A percentile compares a stretch with the other conserved stretches of the same genome.
Evolutionary conservation across 1,140 invertebrate genomes (phyloP).

Genomic region (Drepana arcuata): DNA sequence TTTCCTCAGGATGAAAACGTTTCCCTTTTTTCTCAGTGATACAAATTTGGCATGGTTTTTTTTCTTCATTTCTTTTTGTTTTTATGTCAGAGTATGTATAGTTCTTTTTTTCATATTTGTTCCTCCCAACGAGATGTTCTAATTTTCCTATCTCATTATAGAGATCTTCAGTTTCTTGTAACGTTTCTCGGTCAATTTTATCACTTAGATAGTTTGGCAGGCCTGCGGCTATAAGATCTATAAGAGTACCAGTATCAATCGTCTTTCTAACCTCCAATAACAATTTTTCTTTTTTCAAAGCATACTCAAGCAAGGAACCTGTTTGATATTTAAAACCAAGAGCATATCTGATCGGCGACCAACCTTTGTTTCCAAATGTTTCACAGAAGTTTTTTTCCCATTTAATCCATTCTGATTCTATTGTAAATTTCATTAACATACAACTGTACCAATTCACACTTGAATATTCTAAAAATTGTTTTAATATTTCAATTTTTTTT

Average conservation of each 20-base stretch:
- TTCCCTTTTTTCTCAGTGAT: not conserved
- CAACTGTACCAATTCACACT: slow-evolving; percentile 28
- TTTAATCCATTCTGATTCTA: slow-evolving; percentile 7
- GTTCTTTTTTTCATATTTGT: not conserved
- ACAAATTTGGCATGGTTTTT: slow-evolving; percentile 1
- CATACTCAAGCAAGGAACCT: slow-evolving; percentile 2
- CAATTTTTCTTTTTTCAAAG: slow-evolving; percentile 5
- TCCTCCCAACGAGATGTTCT: slow-evolving; percentile 1
- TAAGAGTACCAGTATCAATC: slow-evolving; percentile 2
- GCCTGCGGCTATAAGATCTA: slow-evolving; percentile 1
- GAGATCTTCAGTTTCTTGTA: not conserved
- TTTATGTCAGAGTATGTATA: not conserved
- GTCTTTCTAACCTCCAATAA: slow-evolving; percentile 5
- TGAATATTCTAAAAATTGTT: slow-evolving; percentile 25
- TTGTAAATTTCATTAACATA: slow-evolving; percentile 19
- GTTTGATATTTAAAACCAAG: slow-evolving; percentile 2
- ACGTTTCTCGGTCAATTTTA: not conserved
- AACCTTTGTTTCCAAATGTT: slow-evolving; percentile 3
- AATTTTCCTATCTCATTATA: slow-evolving; percentile 1
- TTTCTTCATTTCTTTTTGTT: not conserved
- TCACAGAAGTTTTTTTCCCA: slow-evolving; percentile 3
- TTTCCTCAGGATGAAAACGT: slow-evolving; percentile 1
- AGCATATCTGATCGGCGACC: slow-evolving; percentile 1
- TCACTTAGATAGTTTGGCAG: slow-evolving; percentile 1
- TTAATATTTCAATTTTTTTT: slow-evolving; percentile 32